Conservation (phyloP, 2,888 invertebrate genomes). For the Diaphora mendica region DNA sequence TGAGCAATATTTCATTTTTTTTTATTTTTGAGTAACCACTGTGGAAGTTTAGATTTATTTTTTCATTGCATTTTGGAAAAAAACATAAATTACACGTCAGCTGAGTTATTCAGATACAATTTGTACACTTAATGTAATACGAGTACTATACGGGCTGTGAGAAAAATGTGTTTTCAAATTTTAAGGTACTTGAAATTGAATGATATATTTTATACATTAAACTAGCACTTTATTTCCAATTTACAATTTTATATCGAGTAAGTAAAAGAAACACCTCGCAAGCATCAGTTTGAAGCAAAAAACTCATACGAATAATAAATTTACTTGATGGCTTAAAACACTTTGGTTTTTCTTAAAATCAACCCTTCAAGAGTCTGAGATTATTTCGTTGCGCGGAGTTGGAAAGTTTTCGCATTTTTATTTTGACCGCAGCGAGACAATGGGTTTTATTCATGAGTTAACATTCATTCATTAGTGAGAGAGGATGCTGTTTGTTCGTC, state of each 20-base stretch:
- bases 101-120: too few species aligned
- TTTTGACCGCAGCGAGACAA: conserved; percentile 53
- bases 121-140: too few species aligned
- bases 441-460: conserved; percentile 61
- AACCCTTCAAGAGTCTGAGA: conserved; percentile 42
- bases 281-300: not conserved
- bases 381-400: conserved; percentile 32
- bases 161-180: too few species aligned
- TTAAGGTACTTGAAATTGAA: too few species aligned
- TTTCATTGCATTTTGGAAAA: too few species aligned
- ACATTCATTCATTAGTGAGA: conserved; percentile 59
- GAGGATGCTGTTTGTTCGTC: conserved; percentile 50
- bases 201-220: too few species aligned
- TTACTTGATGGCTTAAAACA: conserved; percentile 5
- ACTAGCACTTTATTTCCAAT: too few species aligned
- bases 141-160: too few species aligned
- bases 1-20: too few species aligned
- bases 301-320: not conserved
- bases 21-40: too few species aligned
- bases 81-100: too few species aligned
- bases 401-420: conserved; percentile 34
- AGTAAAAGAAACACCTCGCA: not conserved
- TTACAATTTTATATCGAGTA: not conserved
- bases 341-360: conserved; percentile 17
- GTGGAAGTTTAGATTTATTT: too few species aligned